These are phyloP conservation scores for Papilio aristodemus DNA, from an alignment of 1,140 invertebrate species.

Conservation along the genomic window DNA sequence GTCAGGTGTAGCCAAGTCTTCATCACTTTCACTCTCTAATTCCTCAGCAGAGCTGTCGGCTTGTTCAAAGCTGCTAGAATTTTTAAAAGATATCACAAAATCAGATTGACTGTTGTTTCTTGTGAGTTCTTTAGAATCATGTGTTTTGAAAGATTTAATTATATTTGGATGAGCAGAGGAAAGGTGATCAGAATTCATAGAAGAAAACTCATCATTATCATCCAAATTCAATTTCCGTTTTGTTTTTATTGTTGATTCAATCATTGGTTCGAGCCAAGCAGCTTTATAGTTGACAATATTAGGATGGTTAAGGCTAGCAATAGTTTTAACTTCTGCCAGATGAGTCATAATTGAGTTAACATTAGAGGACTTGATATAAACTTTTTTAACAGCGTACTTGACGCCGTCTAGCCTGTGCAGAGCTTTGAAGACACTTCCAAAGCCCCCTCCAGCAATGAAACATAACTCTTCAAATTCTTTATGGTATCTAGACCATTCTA, in stretches of 20 bases:
- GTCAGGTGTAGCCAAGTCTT: conserved; percentile 42
- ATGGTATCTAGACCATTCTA: conserved; percentile 85
- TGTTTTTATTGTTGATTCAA: conserved; percentile 66
- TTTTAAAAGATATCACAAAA: conserved; percentile 67
- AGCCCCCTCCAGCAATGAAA: conserved; percentile 88
- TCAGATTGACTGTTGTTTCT: conserved; percentile 63
- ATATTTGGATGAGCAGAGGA: conserved; percentile 65
- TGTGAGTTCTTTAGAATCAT: conserved; percentile 69
- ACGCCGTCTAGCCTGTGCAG: conserved; percentile 87
- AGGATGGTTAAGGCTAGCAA: conserved; percentile 88
- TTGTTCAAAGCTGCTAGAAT: conserved; percentile 62
- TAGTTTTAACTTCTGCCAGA: conserved; percentile 88
- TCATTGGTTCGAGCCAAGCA: conserved; percentile 88
- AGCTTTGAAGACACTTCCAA: conserved; percentile 83
- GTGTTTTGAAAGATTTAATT: conserved; percentile 71
- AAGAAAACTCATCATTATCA: conserved; percentile 63
- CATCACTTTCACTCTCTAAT: conserved; percentile 54
- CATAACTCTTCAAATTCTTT: conserved; percentile 87
- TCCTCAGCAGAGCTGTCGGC: conserved; percentile 49
- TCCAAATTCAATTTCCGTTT: conserved; percentile 64
- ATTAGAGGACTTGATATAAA: conserved; percentile 83
- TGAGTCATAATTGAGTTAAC: conserved; percentile 83
- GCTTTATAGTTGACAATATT: conserved; percentile 93
- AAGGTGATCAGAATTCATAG: conserved; percentile 48
- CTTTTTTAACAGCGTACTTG: conserved; percentile 91